Base-by-base conservation (phyloP, 2,797 vertebrate species). In the Periophthalmus magnuspinnatus region DNA sequence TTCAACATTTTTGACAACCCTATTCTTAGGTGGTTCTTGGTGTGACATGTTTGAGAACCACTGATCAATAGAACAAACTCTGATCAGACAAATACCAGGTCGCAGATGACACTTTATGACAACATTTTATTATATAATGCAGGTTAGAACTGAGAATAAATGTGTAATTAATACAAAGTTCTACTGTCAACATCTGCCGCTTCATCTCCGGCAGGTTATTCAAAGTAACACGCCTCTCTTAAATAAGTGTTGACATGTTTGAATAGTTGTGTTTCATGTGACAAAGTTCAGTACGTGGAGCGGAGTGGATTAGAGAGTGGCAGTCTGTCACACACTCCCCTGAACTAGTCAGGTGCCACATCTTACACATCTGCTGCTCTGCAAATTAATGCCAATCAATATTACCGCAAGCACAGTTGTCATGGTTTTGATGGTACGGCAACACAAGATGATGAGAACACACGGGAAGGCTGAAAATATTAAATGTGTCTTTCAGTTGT, bases 331-430 rank as follows among this genome's bases (percentile, higher is more conserved):
- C 67, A 75, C 73, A 68, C 74, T 33, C 58, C 58, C 65, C 19
- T 80, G 70, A 82, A 81, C 72, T 34, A 57, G 67, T 68, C 71
- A 80, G 64, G 48, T 59, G 38, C 22, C 41, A 71, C 68, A 76
- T 68, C 67, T 32, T 67, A 80, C 69, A 75, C 83, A 85, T 77
- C 85, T 83, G 85, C 32, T 63, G 28, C 73, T 76, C 36, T 19
- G 75, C 59, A 81, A 82, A 85, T 86, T 74, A 82, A 83, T 76
- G 78, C 59, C 80, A 86, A 70, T 81, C 81, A 84, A 70, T 79
- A 69, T 76, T 72, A 79, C 66, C 68, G 55, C 65, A 13, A 61
- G 72, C 65, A 60, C 45, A 48, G 2, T 57, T 60, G 70, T 71
- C 38, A 21, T 41, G 57, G 70, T 54, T 71, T 63, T 82, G 60